phyloP scores from a whole-genome alignment of 2,113 vertebrate species.

The Lepidothrix coronata region DNA sequence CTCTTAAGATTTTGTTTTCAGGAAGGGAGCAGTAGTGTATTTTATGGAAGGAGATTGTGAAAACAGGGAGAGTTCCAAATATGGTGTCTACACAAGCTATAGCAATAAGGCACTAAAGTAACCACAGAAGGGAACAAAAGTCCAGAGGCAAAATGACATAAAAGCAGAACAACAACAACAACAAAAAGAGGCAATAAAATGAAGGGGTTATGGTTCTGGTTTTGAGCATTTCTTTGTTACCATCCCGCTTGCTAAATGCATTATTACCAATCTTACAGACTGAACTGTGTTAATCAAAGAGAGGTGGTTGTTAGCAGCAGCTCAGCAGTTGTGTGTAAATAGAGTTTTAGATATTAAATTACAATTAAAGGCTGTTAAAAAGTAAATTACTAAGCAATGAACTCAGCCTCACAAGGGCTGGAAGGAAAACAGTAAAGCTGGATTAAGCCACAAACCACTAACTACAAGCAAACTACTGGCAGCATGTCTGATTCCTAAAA shows the following conservation, averaged over 20 bases:
- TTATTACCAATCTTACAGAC: not conserved
- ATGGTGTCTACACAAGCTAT: not conserved
- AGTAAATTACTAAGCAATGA: not conserved
- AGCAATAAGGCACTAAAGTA: not conserved
- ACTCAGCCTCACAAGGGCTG: not conserved
- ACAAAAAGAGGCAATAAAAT: not conserved
- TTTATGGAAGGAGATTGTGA: not conserved
- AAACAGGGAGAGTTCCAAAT: not conserved
- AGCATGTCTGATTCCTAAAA: not conserved
- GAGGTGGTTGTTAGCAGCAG: not conserved
- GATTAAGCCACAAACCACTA: slow-evolving; percentile 24
- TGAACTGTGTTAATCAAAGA: not conserved
- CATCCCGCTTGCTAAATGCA: not conserved
- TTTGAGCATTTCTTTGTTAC: not conserved
- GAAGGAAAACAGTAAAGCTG: not conserved
- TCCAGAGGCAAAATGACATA: slow-evolving; percentile 2
- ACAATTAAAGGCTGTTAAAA: slow-evolving; percentile 24
- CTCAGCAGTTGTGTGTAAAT: not conserved
- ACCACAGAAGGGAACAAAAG: not conserved
- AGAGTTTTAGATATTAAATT: slow-evolving; percentile 10
- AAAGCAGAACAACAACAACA: not conserved
- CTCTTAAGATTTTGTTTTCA: not conserved
- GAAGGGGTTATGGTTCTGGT: not conserved
- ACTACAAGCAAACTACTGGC: not conserved
- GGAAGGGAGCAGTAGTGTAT: not conserved